Conservation (phyloP, 2,797 vertebrate species). For the Aphelocoma californica region DNA sequence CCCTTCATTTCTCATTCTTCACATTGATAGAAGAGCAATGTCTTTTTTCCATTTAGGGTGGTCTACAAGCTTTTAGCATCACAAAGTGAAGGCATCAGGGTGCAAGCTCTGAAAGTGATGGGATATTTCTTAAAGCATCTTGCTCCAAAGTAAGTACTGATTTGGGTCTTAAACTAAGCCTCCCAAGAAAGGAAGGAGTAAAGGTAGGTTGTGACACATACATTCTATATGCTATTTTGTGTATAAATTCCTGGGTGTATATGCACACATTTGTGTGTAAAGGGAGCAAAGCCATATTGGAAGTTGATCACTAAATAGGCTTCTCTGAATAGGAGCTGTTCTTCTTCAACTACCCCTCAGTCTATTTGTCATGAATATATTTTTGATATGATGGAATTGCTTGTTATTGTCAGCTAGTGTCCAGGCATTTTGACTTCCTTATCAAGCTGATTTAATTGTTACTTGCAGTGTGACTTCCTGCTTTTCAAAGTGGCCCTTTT, state of each 20-base stretch:
- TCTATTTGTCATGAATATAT: neutral
- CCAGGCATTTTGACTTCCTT: neutral
- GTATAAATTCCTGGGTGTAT: neutral
- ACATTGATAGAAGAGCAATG: neutral
- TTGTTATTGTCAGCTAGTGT: neutral
- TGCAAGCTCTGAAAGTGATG: constrained; percentile 95
- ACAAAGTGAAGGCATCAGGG: constrained; percentile 92
- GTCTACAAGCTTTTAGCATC: constrained; percentile 96
- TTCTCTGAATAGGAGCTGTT: neutral
- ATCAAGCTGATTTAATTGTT: neutral
- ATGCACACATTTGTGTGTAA: fast-evolving
- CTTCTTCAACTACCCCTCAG: neutral
- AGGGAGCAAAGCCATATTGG: neutral
- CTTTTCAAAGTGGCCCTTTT: neutral
- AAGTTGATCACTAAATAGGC: neutral
- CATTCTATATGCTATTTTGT: neutral
- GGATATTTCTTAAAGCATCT: constrained; percentile 93
- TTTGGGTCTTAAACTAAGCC: neutral
- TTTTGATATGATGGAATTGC: neutral
- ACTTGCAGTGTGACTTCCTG: neutral
- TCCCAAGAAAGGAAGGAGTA: neutral
- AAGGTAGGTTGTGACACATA: neutral
- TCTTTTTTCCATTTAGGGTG: constrained; percentile 79
- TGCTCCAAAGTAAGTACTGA: constrained; percentile 78
- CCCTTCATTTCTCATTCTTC: neutral